Evolutionary conservation across 2,797 vertebrate genomes (phyloP), one percentile per base, ranked within the genome.

Genomic region (Geotrypetes seraphini): DNA sequence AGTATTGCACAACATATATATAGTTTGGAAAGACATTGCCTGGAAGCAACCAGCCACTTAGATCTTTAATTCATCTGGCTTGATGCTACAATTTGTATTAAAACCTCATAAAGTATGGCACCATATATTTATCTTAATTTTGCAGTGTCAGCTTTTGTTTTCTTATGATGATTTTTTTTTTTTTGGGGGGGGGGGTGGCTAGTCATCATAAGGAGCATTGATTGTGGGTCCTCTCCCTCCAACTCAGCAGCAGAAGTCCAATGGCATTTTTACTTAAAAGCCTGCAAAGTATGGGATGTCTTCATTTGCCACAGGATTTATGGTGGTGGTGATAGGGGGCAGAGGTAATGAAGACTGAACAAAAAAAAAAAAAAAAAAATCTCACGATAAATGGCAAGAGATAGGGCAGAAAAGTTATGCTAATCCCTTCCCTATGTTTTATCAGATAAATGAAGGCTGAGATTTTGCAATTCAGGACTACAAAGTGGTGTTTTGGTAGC

Each of bases 381-480:
- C 54, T 19, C 19, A 25, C 45, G 47, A 50, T 57, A 40, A 57
- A 25, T 45, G 47, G 50, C 57, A 40, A 57, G 60, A 53, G 14
- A 22, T 20, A 53, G 36, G 49, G 53, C 44, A 29, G 53, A 32
- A 52, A 50, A 18, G 40, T 41, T 36, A 2, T 12, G 31, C 57
- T 81, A 72, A 79, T 73, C 71, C 66, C 34, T 3, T 4, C 38
- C 53, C 63, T 25, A 8, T 25, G 7, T 7, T 59, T 71, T 53
- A 75, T 78, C 62, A 41, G 64, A 72, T 69, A 45, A 64, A 70
- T 49, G 53, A 63, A 69, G 63, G 67, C 50, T 25, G 31, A 62
- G 73, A 76, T 82, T 78, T 73, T 48, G 62, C 56, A 38, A 49
- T 39, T 49, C 52, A 39, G 43, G 66, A 53, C 73, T 76, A 57